Base-by-base conservation (phyloP, 2,888 invertebrate genomes). In the Drosophila longiperda region DNA sequence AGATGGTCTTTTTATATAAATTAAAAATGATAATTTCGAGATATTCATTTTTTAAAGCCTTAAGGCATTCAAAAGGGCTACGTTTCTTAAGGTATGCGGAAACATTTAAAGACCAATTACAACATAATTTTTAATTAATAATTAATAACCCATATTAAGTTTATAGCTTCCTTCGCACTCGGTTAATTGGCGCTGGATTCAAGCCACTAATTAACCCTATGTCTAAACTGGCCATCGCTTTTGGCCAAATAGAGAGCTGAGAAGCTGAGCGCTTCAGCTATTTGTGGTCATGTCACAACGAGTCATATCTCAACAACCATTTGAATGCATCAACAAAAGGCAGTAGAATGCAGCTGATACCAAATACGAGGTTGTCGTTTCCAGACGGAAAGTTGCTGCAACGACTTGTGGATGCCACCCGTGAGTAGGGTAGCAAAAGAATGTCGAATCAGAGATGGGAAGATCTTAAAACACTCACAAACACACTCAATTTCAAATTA, bases 401-500 rank as follows among this genome's bases (percentile, higher is more conserved):
- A 15, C 17, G 36, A 8, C n/a, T 26, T 49, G 26, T n/a, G 38
- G 55, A 66, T 87, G 67, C 89, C 84, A 87, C 89, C 75, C 88
- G 69, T 81, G 72, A 69, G 84, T 67, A 60, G 68, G 64, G 40
- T n/a, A 40, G 57, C 38, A 59, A 32, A 53, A 67, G 62, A 75
- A 66, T 63, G 42, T 20, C 34, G 49, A 49, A 62, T 73, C 63
- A 23, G 32, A 60, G 53, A 62, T 34, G 59, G 17, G 26, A 66
- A 74, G 64, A 75, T 75, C 53, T 50, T 52, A 29, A 52, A 49
- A 38, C 34, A 50, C 33, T 33, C 38, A 55, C 17, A 36, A 26
- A 15, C 20, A 75, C 20, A 53, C 48, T 33, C 48, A 60, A 42
- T 80, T 78, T 69, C 84, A 87, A 85, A 84, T 85, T 85, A 84